These are phyloP conservation scores for western clawed frog (Xenopus tropicalis) DNA, from an alignment of 2,113 vertebrate species.

Conservation along the genomic window UCB_Xtro_10.0 CM004444.2:169565501-169566000, in stretches of 20 bases:
- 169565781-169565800: slow-evolving; percentile 49
- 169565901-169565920: slow-evolving; percentile 14
- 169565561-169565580: slow-evolving; percentile 19
- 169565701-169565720: slow-evolving; percentile 39
- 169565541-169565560: background rate
- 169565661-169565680: no score
- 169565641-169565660: slow-evolving; percentile 46
- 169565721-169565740: slow-evolving; percentile 34
- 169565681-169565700: background rate
- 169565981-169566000: background rate
- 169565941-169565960: no score
- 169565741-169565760: slow-evolving; percentile 47
- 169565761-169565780: background rate
- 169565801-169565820: slow-evolving; percentile 17
- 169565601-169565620: slow-evolving; percentile 1
- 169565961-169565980: no score
- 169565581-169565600: background rate
- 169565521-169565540: background rate
- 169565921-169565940: no score
- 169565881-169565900: slow-evolving; percentile 21
- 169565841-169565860: background rate
- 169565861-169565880: slow-evolving; percentile 38
- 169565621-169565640: slow-evolving; percentile 46
- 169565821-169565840: slow-evolving; percentile 1
- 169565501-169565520: slow-evolving; percentile 16